Evolutionary conservation across 2,888 invertebrate species (phyloP), one percentile per base, ranked within the genome.

Genomic region (Diarsia dahlii): DNA sequence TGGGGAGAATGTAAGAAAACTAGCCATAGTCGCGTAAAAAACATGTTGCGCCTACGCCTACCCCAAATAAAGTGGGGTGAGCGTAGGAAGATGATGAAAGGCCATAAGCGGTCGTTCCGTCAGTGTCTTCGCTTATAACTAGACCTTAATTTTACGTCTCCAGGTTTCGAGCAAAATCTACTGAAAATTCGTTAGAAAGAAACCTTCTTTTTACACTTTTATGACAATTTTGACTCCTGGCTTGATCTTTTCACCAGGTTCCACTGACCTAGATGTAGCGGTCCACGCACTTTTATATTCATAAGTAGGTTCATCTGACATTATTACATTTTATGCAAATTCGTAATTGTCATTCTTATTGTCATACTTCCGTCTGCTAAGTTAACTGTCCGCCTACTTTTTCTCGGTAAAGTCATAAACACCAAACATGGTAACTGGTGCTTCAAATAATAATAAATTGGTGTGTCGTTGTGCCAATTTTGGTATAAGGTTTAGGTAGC

Each of bases 311-410:
- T n/a, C 54, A 80, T 28, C 3, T 48, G 13, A 34, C 5, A 63
- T 80, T 77, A 64, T 9, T 72, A 34, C 12, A 71, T 23, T 82
- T 66, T 79, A 69, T 82, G 66, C 48, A 67, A 77, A 81, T 78
- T 58, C 23, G 45, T 76, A 48, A 76, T 69, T 77, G 46, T 75
- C 77, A 69, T 34, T 71, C 54, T 78, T 69, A 76, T 69, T 77
- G 46, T 75, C 77, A 69, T 34, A 76, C 54, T 78, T 69, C 84
- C 39, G 60, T 68, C 46, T 77, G 39, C n/a, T 48, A 13, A 63
- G 20, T 48, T 73, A 80, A 81, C 70, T 60, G 71, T 80, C 74
- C 67, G 56, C 74, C 81, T 71, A 71, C 84, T 68, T 84, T 71
- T 74, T 13, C 58, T 56, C 48, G n/a, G n/a, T 8, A 67, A 72